Evolutionary conservation across 2,113 vertebrate genomes (phyloP).

Genomic region (Notarius quadriscutis): DNA sequence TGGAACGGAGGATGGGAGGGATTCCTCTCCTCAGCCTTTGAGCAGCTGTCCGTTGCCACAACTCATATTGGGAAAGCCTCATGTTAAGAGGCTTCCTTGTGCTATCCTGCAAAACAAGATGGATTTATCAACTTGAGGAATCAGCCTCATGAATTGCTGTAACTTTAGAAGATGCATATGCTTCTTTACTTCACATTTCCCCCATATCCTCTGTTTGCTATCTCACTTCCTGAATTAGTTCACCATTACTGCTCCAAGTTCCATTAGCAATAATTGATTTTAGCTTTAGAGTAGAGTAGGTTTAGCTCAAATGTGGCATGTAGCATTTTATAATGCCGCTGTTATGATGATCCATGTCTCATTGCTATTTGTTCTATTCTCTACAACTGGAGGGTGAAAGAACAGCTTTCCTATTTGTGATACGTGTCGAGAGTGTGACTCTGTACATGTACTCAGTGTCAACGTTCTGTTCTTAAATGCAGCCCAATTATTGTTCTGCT

Average conservation of each 20-base stretch:
- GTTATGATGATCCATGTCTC: constrained; percentile 21
- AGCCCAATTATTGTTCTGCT: constrained; percentile 47
- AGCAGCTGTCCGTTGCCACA: constrained; percentile 84
- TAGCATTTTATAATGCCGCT: background rate
- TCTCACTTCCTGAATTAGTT: constrained; percentile 26
- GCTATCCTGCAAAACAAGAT: constrained; percentile 73
- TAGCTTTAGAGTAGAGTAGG: background rate
- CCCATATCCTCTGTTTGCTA: background rate
- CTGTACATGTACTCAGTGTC: constrained; percentile 14
- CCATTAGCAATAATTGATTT: constrained; percentile 28
- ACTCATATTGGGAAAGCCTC: constrained; percentile 84
- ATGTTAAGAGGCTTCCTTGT: constrained; percentile 74
- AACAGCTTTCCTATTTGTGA: background rate
- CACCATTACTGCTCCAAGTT: background rate
- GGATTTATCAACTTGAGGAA: constrained; percentile 53
- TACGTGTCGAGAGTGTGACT: constrained; percentile 8
- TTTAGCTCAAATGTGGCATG: constrained; percentile 37
- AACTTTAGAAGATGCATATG: background rate
- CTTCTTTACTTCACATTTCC: background rate
- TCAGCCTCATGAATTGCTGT: background rate
- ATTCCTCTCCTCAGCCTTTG: constrained; percentile 85
- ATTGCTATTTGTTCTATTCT: constrained; percentile 19
- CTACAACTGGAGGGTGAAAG: background rate
- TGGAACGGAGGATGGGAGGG: constrained; percentile 79
- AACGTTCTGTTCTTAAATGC: constrained; percentile 39